Evolutionary conservation across 1,140 invertebrate genomes (phyloP), one percentile per base, ranked within the genome.

Genomic region (Brachionus sp.): DNA sequence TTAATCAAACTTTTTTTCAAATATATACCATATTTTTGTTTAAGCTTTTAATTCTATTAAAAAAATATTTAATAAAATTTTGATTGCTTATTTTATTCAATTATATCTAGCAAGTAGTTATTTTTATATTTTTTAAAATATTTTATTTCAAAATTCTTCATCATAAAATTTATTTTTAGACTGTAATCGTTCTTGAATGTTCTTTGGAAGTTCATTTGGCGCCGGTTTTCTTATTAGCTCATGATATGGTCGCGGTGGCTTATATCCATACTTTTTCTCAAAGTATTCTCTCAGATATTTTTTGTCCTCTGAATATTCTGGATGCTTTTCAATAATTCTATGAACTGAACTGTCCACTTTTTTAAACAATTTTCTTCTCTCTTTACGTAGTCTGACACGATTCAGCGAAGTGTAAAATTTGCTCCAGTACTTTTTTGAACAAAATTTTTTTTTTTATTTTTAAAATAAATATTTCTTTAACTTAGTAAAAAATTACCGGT

Each of bases 401-500:
- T 80, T 62, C 0, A 57, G 57, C 13, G 77, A 39, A 62, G 7
- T 19, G 33, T 80, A 80, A 66, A 62, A 80, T 80, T 80, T 80
- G 39, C 77, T 80, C 77, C 77, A 80, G 39, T 62, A 80, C 77
- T 80, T 19, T 12, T 2, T n/a, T 13, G 3, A 33, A 57, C 5
- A 77, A 16, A 77, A 19, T 46, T n/a, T 16, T 50, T 2, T 42
- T n/a, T 1, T 4, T 5, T 42, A 29, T 29, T 29, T 29, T 29
- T 12, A 50, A 25, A 3, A 16, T 39, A 10, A 75, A 50, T 13
- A 50, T 75, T 1, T 5, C 3, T n/a, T n/a, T 46, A 77, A n/a
- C n/a, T n/a, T n/a, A n/a, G n/a, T n/a, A n/a, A 77, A 46, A 66
- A 66, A 19, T 9, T 83, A 83, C 80, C n/a, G 80, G 80, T 12